These are phyloP conservation scores for Eupithecia subfuscata DNA, from an alignment of 2,888 invertebrate species.

Conservation along the genomic window DNA sequence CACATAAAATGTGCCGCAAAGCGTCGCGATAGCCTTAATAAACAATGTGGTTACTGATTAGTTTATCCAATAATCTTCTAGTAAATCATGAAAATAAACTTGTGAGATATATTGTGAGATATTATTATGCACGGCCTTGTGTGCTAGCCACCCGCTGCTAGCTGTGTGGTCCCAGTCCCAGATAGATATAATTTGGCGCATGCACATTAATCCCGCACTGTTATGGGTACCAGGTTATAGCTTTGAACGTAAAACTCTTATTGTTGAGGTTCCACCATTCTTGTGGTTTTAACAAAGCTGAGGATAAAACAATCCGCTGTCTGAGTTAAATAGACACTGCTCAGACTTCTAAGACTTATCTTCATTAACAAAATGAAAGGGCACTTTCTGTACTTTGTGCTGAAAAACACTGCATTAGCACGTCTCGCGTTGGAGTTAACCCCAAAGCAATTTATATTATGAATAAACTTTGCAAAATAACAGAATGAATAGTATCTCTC, in stretches of 20 bases:
- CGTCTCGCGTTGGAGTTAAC: conserved; percentile 3
- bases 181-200: conserved; percentile 10
- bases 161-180: conserved; percentile 22
- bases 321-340: neutral
- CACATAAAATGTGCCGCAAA: conserved; percentile 27
- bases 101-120: conserved; percentile 49
- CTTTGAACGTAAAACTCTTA: conserved; percentile 1
- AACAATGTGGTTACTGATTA: conserved; percentile 37
- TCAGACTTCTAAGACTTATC: neutral
- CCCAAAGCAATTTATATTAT: conserved; percentile 12
- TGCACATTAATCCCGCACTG: neutral
- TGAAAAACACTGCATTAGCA: neutral
- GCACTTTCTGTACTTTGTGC: neutral
- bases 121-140: conserved; percentile 45
- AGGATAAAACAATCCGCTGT: neutral
- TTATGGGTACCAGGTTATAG: neutral
- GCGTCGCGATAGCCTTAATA: conserved; percentile 47
- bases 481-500: conserved; percentile 15
- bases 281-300: conserved; percentile 8
- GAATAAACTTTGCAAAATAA: conserved; percentile 24
- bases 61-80: conserved; percentile 45
- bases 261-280: neutral
- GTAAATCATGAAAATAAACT: conserved; percentile 49
- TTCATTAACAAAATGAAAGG: conserved; percentile 2
- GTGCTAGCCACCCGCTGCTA: conserved; percentile 25